Percentiles rank a stretch among this genome's conserved stretches.
Conservation (phyloP, 2,797 vertebrate genomes). For the Sebastes vulpes region DNA sequence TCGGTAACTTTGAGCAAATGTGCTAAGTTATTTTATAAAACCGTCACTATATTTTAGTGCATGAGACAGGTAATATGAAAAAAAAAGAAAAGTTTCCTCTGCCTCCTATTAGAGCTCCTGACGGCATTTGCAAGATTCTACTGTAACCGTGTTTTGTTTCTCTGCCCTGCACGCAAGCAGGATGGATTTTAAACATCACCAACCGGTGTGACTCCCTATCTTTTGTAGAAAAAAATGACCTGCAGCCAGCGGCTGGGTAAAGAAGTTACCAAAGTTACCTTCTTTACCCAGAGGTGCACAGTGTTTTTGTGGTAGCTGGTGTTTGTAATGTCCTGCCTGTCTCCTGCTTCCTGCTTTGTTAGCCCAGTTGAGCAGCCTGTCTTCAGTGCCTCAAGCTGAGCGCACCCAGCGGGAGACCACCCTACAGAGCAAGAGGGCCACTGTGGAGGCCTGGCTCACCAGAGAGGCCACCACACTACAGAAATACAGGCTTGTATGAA, state of each 20-base stretch:
- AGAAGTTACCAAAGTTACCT: not conserved
- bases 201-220: not conserved
- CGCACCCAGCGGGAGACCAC: conserved; percentile 90
- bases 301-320: not conserved
- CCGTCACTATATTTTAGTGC: too few species aligned
- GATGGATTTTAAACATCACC: not conserved
- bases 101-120: too few species aligned
- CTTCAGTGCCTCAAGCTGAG: conserved; percentile 89
- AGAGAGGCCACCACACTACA: conserved; percentile 95
- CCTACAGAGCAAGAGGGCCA: conserved; percentile 92
- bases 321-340: not conserved
- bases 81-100: too few species aligned
- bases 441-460: conserved; percentile 93
- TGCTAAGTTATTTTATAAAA: too few species aligned
- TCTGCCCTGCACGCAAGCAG: not conserved
- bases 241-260: not conserved
- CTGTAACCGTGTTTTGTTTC: not conserved
- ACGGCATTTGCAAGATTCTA: too few species aligned
- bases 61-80: too few species aligned
- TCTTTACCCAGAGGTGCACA: too few species aligned
- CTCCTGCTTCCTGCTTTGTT: not conserved
- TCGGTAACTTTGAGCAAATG: not conserved
- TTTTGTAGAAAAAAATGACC: not conserved
- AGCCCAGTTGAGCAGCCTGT: conserved; percentile 92
- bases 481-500: conserved; percentile 93